Evolutionary conservation across 2,797 vertebrate genomes (phyloP), one percentile per base, ranked within the genome.

Genomic region (Rhyacichthys aspro): DNA sequence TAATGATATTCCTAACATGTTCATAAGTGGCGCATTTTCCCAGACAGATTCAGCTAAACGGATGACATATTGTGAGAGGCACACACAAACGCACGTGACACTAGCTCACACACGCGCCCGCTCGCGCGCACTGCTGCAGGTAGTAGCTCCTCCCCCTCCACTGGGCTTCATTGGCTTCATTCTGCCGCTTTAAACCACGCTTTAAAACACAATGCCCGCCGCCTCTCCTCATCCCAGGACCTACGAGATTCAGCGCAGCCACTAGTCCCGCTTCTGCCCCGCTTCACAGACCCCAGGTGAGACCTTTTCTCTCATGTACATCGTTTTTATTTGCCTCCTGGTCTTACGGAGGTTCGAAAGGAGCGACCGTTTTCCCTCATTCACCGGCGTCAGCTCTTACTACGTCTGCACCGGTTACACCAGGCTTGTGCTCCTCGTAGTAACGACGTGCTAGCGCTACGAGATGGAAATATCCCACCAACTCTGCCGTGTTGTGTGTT

Each of bases 141-240:
- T 87, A 79, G 69, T 80, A 59, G 14, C 83, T 57, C 85, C 85
- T 52, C 82, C 82, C 77, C 79, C 79, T 43, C 44, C 49, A 12
- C 15, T 14, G 16, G 42, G 33, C 49, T 53, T 53, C 50, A 53
- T 53, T 53, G 36, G 50, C 50, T 53, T 53, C 6, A 38, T 8
- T 44, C 69, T 37, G 47, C 63, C 46, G 62, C 47, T 79, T 76
- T 63, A 74, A 82, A 43, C 16, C 36, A 52, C 49, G 49, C 49
- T 52, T 52, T 53, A 53, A 52, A 43, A 81, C 71, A 72, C 82
- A 72, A 59, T 61, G 70, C 56, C 64, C 65, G 45, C 55, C 43
- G 46, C 53, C 57, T 11, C 60, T 47, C 38, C 32, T 42, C 47
- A 56, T 55, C 62, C 11, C 5, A 7, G 36, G 58, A 58, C 54